phyloP scores from a whole-genome alignment of 2,888 invertebrate genomes.

The Orthosia gothica region DNA sequence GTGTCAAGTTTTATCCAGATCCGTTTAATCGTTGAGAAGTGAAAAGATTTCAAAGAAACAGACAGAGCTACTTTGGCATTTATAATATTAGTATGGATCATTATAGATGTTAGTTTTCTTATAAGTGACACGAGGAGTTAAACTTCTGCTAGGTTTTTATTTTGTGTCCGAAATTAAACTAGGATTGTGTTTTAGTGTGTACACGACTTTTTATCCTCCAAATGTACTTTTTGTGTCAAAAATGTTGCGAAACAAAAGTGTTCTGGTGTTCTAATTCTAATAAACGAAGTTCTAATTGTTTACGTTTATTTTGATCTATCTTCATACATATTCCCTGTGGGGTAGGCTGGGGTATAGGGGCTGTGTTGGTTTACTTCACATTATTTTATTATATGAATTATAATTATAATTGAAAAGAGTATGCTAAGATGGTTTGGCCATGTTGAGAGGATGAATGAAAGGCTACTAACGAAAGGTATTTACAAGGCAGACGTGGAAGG shows the following conservation, averaged over 20 bases:
- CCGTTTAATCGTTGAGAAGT: no score
- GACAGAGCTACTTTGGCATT: no score
- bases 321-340: not conserved
- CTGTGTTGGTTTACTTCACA: not conserved
- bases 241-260: constrained; percentile 48
- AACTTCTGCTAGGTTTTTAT: constrained; percentile 29
- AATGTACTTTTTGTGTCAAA: constrained; percentile 60
- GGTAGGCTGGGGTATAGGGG: not conserved
- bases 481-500: no score
- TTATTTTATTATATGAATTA: not conserved
- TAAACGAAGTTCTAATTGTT: constrained; percentile 27
- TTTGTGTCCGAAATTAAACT: constrained; percentile 23
- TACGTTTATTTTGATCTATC: constrained; percentile 38
- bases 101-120: not conserved
- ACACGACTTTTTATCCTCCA: constrained; percentile 28
- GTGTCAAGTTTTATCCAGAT: no score
- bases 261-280: constrained; percentile 21
- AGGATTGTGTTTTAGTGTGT: constrained; percentile 40
- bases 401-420: no score
- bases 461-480: no score
- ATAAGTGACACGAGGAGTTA: not conserved
- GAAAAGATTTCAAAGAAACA: no score
- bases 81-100: no score
- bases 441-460: no score
- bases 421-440: no score